phyloP scores from a whole-genome alignment of 1,140 invertebrate species.

The Lithobius niger region DNA sequence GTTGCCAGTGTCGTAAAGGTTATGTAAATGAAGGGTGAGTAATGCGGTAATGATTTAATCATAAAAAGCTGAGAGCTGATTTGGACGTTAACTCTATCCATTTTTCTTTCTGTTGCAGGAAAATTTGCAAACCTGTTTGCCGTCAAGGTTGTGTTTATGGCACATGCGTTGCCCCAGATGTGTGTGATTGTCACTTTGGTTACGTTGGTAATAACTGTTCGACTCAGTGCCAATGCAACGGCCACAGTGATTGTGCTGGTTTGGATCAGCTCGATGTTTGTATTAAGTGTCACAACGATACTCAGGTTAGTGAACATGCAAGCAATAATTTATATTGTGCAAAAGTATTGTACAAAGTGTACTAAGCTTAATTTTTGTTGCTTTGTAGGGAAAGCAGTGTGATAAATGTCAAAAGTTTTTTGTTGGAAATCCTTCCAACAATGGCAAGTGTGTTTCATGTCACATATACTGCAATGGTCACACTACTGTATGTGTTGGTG shows the following conservation, averaged over 20 bases:
- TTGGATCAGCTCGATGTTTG: constrained; percentile 62
- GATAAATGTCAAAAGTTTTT: constrained; percentile 74
- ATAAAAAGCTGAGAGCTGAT: background rate
- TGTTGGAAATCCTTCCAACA: constrained; percentile 78
- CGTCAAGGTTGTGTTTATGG: constrained; percentile 79
- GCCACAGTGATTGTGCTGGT: constrained; percentile 79
- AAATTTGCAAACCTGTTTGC: constrained; percentile 65
- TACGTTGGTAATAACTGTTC: constrained; percentile 89
- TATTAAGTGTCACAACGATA: constrained; percentile 79
- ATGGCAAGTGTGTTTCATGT: constrained; percentile 74
- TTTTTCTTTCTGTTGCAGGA: constrained; percentile 21
- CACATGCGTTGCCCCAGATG: constrained; percentile 64
- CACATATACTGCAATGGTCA: constrained; percentile 80
- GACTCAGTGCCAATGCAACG: constrained; percentile 85
- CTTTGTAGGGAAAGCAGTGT: constrained; percentile 49
- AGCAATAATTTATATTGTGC: too few species aligned
- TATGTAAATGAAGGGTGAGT: constrained; percentile 39
- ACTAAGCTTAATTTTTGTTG: constrained; percentile 11
- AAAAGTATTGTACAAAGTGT: background rate
- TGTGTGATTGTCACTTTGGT: constrained; percentile 83
- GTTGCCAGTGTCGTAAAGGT: constrained; percentile 71
- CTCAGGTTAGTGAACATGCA: constrained; percentile 46
- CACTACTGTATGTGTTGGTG: constrained; percentile 59
- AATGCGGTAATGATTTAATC: background rate
- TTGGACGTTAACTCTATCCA: background rate